phyloP scores from a whole-genome alignment of 2,888 invertebrate genomes.

The Baccha elongata region DNA sequence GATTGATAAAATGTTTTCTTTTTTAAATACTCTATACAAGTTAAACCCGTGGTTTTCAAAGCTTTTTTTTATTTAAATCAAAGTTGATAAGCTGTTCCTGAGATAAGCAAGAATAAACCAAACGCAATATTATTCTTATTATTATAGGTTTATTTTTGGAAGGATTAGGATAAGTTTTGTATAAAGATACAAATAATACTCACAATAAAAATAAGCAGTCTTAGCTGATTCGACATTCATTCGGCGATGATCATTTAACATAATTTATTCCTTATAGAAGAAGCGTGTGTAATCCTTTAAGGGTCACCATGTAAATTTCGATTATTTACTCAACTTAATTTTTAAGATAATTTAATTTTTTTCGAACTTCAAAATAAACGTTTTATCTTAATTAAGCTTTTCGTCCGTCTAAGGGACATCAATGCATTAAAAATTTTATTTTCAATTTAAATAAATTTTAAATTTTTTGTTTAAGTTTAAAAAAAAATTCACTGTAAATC shows the following conservation, averaged over 20 bases:
- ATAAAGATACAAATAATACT: too few relatives aligned
- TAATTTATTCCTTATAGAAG: slow-evolving; percentile 79
- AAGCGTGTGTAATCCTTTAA: slow-evolving; percentile 57
- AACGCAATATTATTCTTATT: too few relatives aligned
- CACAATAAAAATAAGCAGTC: slow-evolving; percentile 82
- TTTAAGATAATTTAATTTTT: not conserved
- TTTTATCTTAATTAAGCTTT: slow-evolving; percentile 1
- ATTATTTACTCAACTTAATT: slow-evolving; percentile 15
- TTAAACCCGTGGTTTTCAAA: too few relatives aligned
- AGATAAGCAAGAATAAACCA: too few relatives aligned
- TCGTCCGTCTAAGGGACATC: slow-evolving; percentile 33
- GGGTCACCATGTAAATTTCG: slow-evolving; percentile 64
- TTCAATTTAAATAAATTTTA: not conserved
- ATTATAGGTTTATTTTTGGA: too few relatives aligned
- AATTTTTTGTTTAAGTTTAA: not conserved
- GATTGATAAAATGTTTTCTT: too few relatives aligned
- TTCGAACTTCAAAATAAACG: too few relatives aligned
- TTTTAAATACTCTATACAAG: too few relatives aligned
- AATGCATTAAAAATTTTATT: not conserved
- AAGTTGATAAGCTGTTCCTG: too few relatives aligned
- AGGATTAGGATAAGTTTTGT: too few relatives aligned
- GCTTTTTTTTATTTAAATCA: too few relatives aligned
- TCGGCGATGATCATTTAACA: slow-evolving; percentile 81
- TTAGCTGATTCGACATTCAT: slow-evolving; percentile 83
- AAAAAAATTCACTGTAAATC: slow-evolving; percentile 48